Evolutionary conservation across 2,888 invertebrate species (phyloP).

Genomic region (Neocrepidodera transversa): DNA sequence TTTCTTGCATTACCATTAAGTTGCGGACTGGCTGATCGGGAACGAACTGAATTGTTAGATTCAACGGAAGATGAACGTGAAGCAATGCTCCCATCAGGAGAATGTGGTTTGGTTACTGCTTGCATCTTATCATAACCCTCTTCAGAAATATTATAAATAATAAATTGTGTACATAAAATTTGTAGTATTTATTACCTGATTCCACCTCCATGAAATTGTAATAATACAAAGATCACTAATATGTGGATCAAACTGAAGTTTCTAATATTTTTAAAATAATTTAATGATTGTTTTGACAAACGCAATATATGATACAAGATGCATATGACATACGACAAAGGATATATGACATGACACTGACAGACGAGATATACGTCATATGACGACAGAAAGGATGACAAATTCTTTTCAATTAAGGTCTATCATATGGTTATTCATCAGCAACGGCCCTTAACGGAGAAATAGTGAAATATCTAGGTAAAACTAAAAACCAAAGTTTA

Average conservation of each 20-base stretch:
- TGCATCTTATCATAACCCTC: slow-evolving; percentile 34
- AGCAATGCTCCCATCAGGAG: slow-evolving; percentile 34
- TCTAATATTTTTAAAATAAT: too few species aligned
- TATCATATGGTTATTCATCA: too few species aligned
- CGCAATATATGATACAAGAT: too few species aligned
- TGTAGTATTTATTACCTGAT: slow-evolving; percentile 34
- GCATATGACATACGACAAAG: too few species aligned
- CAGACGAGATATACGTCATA: too few species aligned
- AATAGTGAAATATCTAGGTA: slow-evolving; percentile 48
- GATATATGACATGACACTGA: too few species aligned
- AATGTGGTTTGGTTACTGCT: slow-evolving; percentile 28
- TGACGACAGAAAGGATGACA: too few species aligned
- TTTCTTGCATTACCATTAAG: slow-evolving; percentile 36
- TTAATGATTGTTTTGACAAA: too few species aligned
- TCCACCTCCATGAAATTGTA: slow-evolving; percentile 40
- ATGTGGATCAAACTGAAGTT: too few species aligned
- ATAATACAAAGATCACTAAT: background rate
- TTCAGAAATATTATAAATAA: slow-evolving; percentile 23
- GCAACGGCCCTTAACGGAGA: too few species aligned
- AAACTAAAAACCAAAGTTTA: too few species aligned
- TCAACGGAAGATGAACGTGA: slow-evolving; percentile 49
- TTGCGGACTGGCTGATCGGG: slow-evolving; percentile 32
- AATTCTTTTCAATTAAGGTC: too few species aligned
- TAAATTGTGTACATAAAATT: background rate
- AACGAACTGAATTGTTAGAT: slow-evolving; percentile 41